Conservation (phyloP, 2,113 vertebrate species). For the Hiodon alosoides region DNA sequence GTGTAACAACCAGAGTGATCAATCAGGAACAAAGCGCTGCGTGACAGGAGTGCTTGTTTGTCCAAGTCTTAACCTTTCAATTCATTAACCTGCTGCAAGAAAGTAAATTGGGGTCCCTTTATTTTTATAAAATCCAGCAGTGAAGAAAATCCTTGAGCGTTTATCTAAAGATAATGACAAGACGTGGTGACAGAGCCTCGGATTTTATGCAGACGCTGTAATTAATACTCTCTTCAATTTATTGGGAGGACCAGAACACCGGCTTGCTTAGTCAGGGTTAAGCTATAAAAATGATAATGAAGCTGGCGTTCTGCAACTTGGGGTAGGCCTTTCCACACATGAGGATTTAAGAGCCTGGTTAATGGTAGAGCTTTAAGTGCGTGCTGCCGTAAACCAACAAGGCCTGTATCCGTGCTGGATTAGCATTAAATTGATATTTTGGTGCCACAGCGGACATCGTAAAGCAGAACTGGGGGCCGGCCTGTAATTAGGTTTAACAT, state of each 20-base stretch:
- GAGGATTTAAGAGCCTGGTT: neutral
- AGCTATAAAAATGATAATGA: neutral
- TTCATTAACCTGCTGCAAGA: neutral
- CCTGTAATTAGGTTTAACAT: constrained; percentile 36
- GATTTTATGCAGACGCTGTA: too few relatives aligned
- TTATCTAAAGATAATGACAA: neutral
- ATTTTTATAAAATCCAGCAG: neutral
- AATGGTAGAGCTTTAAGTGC: constrained; percentile 14
- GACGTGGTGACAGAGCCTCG: neutral
- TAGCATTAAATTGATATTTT: constrained; percentile 33
- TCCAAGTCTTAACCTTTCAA: neutral
- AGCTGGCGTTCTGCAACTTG: neutral
- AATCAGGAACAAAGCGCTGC: neutral
- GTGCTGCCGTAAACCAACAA: constrained; percentile 8
- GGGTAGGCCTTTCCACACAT: neutral
- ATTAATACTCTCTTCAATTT: neutral
- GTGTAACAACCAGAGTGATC: too few relatives aligned
- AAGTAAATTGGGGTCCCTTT: neutral
- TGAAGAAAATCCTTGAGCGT: neutral
- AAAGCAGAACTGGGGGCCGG: constrained; percentile 23
- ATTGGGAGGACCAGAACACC: neutral
- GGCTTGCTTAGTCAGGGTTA: neutral
- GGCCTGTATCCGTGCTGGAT: constrained; percentile 29
- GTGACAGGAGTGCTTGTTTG: neutral
- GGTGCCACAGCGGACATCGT: constrained; percentile 22